These are phyloP conservation scores for Nyctibius grandis DNA, from an alignment of 2,797 vertebrate genomes.

Conservation along the genomic window DNA sequence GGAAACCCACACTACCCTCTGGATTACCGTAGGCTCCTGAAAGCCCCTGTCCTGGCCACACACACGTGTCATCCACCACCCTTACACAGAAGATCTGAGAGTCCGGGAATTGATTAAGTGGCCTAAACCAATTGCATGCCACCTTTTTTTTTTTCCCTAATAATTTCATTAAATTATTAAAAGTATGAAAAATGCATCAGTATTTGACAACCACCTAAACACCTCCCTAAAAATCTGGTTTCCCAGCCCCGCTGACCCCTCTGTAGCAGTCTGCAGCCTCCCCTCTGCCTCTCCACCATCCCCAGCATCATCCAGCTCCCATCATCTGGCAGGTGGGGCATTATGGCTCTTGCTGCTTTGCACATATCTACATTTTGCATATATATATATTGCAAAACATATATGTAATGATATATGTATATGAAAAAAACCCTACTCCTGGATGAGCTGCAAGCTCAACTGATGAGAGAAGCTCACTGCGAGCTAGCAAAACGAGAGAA, in stretches of 20 bases:
- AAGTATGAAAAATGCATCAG: not conserved
- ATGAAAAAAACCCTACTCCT: not conserved
- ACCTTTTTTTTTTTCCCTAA: not conserved
- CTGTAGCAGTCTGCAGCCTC: not conserved
- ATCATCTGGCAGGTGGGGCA: not conserved
- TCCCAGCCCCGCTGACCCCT: not conserved
- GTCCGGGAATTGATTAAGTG: not conserved
- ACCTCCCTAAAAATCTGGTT: not conserved
- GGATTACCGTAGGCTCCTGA: rapidly evolving
- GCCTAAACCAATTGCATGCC: not conserved
- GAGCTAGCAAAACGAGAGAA: not conserved
- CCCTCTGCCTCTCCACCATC: not conserved
- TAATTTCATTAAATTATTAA: not conserved
- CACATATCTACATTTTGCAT: too few relatives aligned
- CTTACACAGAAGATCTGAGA: not conserved
- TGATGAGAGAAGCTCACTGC: rapidly evolving
- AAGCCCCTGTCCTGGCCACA: not conserved
- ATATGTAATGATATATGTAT: too few relatives aligned
- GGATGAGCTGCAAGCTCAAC: not conserved
- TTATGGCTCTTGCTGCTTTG: not conserved
- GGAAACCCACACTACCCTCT: not conserved
- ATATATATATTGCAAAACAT: not conserved
- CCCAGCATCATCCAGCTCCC: not conserved
- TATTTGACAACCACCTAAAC: not conserved
- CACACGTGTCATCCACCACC: rapidly evolving